These are phyloP conservation scores for Eurytemora carolleeae DNA, from an alignment of 1,140 invertebrate species.

Conservation along the genomic window DNA sequence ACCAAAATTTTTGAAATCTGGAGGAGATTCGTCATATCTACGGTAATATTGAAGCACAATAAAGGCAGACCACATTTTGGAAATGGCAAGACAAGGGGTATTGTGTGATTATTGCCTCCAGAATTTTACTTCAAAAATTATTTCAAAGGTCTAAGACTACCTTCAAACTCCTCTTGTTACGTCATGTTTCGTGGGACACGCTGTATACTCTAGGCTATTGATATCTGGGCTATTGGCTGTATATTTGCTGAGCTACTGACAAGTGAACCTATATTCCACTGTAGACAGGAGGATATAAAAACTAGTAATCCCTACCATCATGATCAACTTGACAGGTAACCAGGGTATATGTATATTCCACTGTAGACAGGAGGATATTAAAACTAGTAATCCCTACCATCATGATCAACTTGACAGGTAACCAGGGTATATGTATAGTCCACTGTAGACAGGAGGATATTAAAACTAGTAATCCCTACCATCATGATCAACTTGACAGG, in stretches of 20 bases:
- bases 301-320: conserved; percentile 99
- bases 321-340: conserved; percentile 90
- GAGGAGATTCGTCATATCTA: too few species aligned
- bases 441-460: conserved; percentile 99
- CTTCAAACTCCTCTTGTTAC: too few species aligned
- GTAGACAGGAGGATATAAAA: conserved; percentile 98
- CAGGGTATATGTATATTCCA: conserved; percentile 99
- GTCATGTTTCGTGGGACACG: too few species aligned
- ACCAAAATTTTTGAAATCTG: too few species aligned
- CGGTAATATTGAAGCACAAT: too few species aligned
- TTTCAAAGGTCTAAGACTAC: too few species aligned
- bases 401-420: conserved; percentile 95
- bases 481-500: conserved; percentile 95
- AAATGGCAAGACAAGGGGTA: too few species aligned
- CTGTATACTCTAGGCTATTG: too few species aligned
- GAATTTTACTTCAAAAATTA: too few species aligned
- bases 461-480: conserved; percentile 98
- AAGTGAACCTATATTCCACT: conserved; percentile 98
- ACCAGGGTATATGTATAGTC: conserved; percentile 98
- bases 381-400: conserved; percentile 98
- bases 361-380: conserved; percentile 98
- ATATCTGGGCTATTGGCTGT: conserved; percentile 99
- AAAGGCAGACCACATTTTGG: too few species aligned
- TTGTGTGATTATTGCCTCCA: too few species aligned
- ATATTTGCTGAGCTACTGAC: conserved; percentile 94